Evolutionary conservation across 1,140 invertebrate species (phyloP).

Genomic region (Formica selysi): DNA sequence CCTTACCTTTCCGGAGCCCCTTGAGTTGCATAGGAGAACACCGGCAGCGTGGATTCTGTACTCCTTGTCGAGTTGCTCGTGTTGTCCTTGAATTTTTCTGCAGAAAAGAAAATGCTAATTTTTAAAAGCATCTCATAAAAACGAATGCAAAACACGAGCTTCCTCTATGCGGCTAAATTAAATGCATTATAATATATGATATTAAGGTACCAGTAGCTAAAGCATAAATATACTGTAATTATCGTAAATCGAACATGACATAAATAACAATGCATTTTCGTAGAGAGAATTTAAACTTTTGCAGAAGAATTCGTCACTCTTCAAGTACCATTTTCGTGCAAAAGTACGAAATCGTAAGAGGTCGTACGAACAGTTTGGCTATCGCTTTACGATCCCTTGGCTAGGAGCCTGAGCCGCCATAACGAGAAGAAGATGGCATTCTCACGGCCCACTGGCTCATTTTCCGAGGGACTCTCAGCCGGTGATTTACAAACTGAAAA

Average conservation of each 20-base stretch:
- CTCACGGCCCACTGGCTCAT: constrained; percentile 64
- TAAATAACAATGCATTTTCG: constrained; percentile 3
- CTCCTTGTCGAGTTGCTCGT: constrained; percentile 91
- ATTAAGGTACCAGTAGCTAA: not conserved
- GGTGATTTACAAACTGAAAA: constrained; percentile 81
- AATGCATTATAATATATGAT: not conserved
- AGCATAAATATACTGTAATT: not conserved
- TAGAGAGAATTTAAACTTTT: not conserved
- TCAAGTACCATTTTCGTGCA: not conserved
- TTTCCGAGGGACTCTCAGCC: constrained; percentile 70
- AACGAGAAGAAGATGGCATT: constrained; percentile 31
- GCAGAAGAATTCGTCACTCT: not conserved
- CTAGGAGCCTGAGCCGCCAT: constrained; percentile 29
- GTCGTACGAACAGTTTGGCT: not conserved
- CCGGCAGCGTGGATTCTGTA: constrained; percentile 90
- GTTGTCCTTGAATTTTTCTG: constrained; percentile 91
- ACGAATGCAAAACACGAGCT: not conserved
- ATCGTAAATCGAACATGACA: not conserved
- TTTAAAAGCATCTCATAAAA: constrained; percentile 17
- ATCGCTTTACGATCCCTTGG: not conserved
- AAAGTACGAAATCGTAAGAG: constrained; percentile 10
- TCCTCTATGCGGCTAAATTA: not conserved
- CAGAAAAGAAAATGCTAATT: constrained; percentile 36
- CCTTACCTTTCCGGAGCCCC: constrained; percentile 90
- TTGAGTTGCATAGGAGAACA: constrained; percentile 89